Conservation (phyloP, 2,888 invertebrate genomes). For the Campoplex nolae region DNA sequence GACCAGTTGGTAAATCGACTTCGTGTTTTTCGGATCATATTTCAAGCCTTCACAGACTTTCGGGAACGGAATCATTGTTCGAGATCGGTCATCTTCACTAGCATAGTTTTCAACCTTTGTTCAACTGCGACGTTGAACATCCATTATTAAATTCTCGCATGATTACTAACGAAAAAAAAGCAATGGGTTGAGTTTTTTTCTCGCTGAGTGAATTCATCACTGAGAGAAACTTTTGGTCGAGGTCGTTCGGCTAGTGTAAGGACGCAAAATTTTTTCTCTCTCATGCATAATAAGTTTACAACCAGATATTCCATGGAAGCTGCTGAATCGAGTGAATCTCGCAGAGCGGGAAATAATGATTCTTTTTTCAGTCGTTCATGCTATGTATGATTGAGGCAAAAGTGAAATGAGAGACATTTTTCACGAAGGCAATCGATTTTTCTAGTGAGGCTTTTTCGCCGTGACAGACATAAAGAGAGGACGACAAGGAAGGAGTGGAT, state of each 20-base stretch:
- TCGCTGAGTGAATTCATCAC: slow-evolving; percentile 13
- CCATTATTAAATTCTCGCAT: slow-evolving; percentile 27
- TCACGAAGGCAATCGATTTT: slow-evolving; percentile 33
- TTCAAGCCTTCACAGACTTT: slow-evolving; percentile 1
- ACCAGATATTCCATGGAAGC: slow-evolving; percentile 22
- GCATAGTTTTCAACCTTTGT: slow-evolving; percentile 10
- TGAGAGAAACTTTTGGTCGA: background rate
- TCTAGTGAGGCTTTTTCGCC: background rate
- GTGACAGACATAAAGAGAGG: slow-evolving; percentile 5
- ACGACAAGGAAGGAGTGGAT: slow-evolving; percentile 20
- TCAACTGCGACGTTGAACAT: slow-evolving; percentile 22
- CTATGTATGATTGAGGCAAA: slow-evolving; percentile 18
- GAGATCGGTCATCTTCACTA: background rate
- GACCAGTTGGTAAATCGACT: slow-evolving; percentile 20
- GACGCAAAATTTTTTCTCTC: background rate
- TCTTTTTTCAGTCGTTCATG: slow-evolving; percentile 16
- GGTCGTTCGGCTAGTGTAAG: background rate
- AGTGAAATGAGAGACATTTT: slow-evolving; percentile 13
- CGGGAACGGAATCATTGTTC: background rate
- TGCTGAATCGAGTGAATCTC: background rate
- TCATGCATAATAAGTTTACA: slow-evolving; percentile 10
- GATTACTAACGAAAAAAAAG: background rate
- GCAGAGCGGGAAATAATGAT: background rate
- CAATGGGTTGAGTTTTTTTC: background rate
- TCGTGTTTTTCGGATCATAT: slow-evolving; percentile 46